Percentiles rank a stretch among this genome's conserved stretches.
Evolutionary conservation across 2,113 vertebrate species (phyloP).

Genomic region (Gavialis gangeticus): DNA sequence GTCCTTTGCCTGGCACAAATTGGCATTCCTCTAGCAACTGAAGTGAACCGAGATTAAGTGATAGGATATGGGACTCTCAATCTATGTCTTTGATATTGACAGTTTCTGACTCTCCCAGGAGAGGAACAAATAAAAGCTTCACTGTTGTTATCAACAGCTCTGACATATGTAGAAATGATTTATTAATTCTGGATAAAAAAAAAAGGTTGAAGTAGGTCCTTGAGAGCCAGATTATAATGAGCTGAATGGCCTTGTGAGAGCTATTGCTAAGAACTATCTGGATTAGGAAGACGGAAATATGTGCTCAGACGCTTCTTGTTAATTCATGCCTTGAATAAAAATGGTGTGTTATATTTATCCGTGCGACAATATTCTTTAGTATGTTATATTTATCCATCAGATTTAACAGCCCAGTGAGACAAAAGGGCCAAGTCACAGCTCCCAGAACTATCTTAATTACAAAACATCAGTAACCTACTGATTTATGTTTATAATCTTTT

Average conservation of each 20-base stretch:
- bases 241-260: not conserved
- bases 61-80: not conserved
- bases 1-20: not conserved
- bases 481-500: not conserved
- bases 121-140: not conserved
- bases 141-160: not conserved
- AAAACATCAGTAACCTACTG: not conserved
- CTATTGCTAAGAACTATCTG: not conserved
- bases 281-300: not conserved
- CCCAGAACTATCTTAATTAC: not conserved
- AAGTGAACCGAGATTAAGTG: not conserved
- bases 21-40: too few relatives aligned
- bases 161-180: not conserved
- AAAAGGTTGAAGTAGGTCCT: not conserved
- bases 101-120: not conserved
- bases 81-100: not conserved
- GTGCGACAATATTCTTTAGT: not conserved
- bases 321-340: not conserved
- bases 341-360: not conserved
- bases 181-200: not conserved
- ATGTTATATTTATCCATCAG: not conserved
- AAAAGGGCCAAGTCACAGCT: not conserved
- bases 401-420: conserved; percentile 1
- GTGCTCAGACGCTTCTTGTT: not conserved
- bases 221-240: not conserved